These are phyloP conservation scores for Aelia acuminata DNA, from an alignment of 2,888 invertebrate species.

Conservation along the genomic window DNA sequence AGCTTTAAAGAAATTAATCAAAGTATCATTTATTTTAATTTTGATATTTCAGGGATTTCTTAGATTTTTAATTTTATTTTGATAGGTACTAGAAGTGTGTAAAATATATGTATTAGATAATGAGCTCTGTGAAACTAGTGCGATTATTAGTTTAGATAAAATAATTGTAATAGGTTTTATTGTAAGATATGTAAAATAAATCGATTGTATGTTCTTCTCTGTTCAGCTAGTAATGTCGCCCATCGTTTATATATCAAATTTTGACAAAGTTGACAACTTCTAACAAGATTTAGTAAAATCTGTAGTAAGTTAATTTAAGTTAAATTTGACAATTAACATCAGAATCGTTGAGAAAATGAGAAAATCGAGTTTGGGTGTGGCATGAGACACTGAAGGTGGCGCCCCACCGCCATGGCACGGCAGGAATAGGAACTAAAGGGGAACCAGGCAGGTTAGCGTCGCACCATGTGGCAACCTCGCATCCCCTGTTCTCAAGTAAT, in stretches of 20 bases:
- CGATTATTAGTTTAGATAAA: background rate
- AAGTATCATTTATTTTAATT: background rate
- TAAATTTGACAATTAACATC: background rate
- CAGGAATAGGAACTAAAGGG: slow-evolving; percentile 45
- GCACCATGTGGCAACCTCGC: slow-evolving; percentile 63
- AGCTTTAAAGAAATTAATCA: background rate
- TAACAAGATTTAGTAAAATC: background rate
- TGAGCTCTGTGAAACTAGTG: background rate
- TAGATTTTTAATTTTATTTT: background rate
- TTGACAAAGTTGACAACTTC: too few species aligned
- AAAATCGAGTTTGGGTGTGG: slow-evolving; percentile 55
- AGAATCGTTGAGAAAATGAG: background rate
- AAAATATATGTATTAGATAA: background rate
- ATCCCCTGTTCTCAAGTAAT: slow-evolving; percentile 62
- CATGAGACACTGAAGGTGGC: slow-evolving; percentile 59
- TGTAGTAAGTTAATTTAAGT: background rate
- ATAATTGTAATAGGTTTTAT: background rate
- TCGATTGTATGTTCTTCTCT: background rate
- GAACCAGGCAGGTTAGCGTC: slow-evolving; percentile 51
- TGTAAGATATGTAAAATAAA: background rate
- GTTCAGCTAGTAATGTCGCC: background rate
- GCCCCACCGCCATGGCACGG: slow-evolving; percentile 63
- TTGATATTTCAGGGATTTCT: background rate
- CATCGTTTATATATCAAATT: background rate
- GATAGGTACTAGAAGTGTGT: background rate